Percentiles rank a stretch among this genome's conserved stretches.
Evolutionary conservation across 2,797 vertebrate genomes (phyloP).

Genomic region (Channa striata): DNA sequence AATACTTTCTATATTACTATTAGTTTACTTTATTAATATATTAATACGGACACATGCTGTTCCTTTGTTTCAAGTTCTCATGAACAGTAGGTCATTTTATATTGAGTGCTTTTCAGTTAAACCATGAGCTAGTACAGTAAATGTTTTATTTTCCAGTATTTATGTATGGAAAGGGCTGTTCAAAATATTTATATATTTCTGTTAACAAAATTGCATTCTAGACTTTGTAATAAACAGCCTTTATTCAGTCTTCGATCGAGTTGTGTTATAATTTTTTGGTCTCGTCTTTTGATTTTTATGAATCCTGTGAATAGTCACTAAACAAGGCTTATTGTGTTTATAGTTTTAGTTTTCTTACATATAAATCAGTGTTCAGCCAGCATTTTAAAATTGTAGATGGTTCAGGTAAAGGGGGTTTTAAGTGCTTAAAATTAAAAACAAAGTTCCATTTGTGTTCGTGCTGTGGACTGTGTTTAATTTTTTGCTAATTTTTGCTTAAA

Average conservation of each 20-base stretch:
- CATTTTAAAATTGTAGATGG: background rate
- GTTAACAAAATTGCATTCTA: conserved; percentile 3
- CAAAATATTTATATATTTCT: conserved; percentile 23
- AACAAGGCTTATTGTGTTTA: background rate
- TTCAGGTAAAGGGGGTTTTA: too few species aligned
- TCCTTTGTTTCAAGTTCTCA: background rate
- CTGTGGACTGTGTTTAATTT: too few species aligned
- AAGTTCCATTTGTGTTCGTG: too few species aligned
- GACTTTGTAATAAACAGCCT: conserved; percentile 34
- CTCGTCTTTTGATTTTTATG: too few species aligned
- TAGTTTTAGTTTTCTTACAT: too few species aligned
- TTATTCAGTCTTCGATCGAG: conserved; percentile 8
- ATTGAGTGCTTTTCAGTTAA: conserved; percentile 17
- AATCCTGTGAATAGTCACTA: background rate
- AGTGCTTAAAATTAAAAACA: too few species aligned
- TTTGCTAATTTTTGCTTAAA: too few species aligned
- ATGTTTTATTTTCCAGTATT: conserved; percentile 22
- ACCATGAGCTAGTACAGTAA: background rate
- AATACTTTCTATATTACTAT: conserved; percentile 9
- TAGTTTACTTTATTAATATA: too few species aligned
- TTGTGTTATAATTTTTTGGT: too few species aligned
- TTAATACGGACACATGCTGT: conserved; percentile 10
- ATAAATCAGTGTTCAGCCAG: background rate
- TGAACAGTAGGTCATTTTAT: conserved; percentile 16
- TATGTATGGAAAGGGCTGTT: conserved; percentile 43